Base-by-base conservation (phyloP, 2,113 vertebrate genomes). In the Lagopus muta region DNA sequence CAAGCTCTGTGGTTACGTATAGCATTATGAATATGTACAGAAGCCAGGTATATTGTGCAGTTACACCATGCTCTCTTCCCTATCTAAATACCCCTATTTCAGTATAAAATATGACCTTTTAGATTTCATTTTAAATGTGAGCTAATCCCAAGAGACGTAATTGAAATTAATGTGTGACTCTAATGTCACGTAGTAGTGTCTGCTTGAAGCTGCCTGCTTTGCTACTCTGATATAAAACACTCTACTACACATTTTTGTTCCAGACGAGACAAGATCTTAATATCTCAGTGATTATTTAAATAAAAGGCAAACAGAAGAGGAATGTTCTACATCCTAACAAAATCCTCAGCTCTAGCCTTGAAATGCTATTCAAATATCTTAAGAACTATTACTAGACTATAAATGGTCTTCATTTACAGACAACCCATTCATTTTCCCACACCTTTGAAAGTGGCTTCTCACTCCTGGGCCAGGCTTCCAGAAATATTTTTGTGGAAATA, bases 101-200 rank as follows among this genome's bases (percentile, higher is more conserved):
- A 54, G 34, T 40, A 86, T 21, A 83, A 88, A 74, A 78, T 38
- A 91, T 64, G 15, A 75, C 45, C 60, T 91, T 93, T 82, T 42
- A 40, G 18, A 75, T 89, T 65, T 90, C 86, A 57, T 16, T 92
- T 92, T 48, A 88, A 86, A 83, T 86, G 73, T 75, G 55, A 95
- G 17, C 55, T 86, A 17, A 75, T 92, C 69, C 52, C 58, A 82
- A 72, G 27, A 92, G 43, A 57, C 22, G 5, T n/a, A 86, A 94
- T 27, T 57, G n/a, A 92, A 95, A 90, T 69, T 55, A 73, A 54
- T 69, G 54, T 34, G 55, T 79, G 22, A 48, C 22, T 64, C 65
- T 57, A 40, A 78, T 45, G 30, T 47, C 5, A 5, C 45, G 15
- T 11, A 2, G 0, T 11, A 50, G 50, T 32, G 79, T n/a, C 86